Base-by-base conservation (phyloP, 2,797 vertebrate genomes). In the Sternarchorhynchus goeldii region DNA sequence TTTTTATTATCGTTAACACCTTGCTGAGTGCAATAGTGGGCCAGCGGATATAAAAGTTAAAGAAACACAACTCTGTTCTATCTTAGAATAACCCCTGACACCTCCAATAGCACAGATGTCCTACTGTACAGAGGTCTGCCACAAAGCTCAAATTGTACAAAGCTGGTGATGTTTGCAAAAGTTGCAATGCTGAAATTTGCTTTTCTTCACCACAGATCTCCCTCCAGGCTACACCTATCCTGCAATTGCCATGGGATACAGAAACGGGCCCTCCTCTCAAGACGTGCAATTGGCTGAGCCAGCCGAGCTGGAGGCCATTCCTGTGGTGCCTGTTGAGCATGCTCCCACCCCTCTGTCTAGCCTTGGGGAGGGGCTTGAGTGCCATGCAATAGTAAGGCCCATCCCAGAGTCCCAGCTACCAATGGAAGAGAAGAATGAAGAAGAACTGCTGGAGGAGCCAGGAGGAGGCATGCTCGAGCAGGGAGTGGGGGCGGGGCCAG, bases 211-310 rank as follows among this genome's bases (percentile, higher is more conserved):
- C 34, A 58, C 0, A 99, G 97, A 96, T 82, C 87, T 97, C 84
- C 95, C 95, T 82, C 93, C 95, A 25, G 94, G 94, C 81, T 96
- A 95, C 81, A 88, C 90, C 72, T 96, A 94, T 83, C 93, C 95
- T 0, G 82, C 90, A 0, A 87, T 95, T 39, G 39, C 88, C 85
- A 87, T 94, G 87, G 93, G 92, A 85, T 97, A 96, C 91, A 91
- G 93, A 41, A 90, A 91, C 2, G 92, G 92, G 71, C 89, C 93
- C 7, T 90, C 94, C 72, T 87, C 93, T 70, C 91, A 92, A 75
- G 91, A 92, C 7, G 86, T 91, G 41, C 94, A 86, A 82, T 91
- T 96, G 31, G 93, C 94, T 18, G 94, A 96, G 87, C 94, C 95
- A 31, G 93, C 92, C 0, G 93, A 95, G 84, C 91, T 96, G 73